A percentile compares a stretch with the other conserved stretches of the same genome.
Conservation (phyloP, 2,797 vertebrate genomes). For the Sorex maritimensis region DNA sequence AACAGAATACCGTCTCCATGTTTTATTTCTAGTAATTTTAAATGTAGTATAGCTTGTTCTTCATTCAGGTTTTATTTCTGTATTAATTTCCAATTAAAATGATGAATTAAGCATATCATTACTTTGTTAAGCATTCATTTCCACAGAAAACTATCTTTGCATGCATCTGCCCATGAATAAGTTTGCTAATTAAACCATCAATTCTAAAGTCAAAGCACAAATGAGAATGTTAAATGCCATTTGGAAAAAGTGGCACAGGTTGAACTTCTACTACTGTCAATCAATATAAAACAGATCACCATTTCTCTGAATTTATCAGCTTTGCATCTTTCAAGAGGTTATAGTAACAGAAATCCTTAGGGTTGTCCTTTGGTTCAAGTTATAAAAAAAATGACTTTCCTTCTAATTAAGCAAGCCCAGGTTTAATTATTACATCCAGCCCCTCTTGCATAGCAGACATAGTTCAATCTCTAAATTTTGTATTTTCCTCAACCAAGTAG, state of each 20-base stretch:
- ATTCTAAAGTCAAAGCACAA: conserved; percentile 67
- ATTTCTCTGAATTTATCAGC: conserved; percentile 39
- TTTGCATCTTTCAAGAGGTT: background rate
- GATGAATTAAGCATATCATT: conserved; percentile 51
- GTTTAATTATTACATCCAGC: background rate
- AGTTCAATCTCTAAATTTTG: conserved; percentile 34
- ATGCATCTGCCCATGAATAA: background rate
- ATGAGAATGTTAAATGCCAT: conserved; percentile 39
- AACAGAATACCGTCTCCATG: background rate
- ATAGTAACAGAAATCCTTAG: background rate
- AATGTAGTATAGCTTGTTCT: background rate
- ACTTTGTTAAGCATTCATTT: conserved; percentile 43
- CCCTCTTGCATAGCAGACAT: background rate
- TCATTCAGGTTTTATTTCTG: background rate
- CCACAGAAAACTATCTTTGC: conserved; percentile 26
- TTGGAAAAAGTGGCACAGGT: conserved; percentile 45
- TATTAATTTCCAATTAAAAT: conserved; percentile 68
- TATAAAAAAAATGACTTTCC: conserved; percentile 21
- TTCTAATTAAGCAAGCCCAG: conserved; percentile 13
- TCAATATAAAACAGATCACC: background rate
- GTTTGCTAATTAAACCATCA: conserved; percentile 54
- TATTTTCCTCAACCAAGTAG: conserved; percentile 35
- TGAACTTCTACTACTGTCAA: background rate
- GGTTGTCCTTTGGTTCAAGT: background rate
- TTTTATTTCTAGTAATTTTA: background rate